A percentile compares a stretch with the other conserved stretches of the same genome.
Conservation (phyloP, 2,888 invertebrate genomes). For the Coleophora flavipennella region DNA sequence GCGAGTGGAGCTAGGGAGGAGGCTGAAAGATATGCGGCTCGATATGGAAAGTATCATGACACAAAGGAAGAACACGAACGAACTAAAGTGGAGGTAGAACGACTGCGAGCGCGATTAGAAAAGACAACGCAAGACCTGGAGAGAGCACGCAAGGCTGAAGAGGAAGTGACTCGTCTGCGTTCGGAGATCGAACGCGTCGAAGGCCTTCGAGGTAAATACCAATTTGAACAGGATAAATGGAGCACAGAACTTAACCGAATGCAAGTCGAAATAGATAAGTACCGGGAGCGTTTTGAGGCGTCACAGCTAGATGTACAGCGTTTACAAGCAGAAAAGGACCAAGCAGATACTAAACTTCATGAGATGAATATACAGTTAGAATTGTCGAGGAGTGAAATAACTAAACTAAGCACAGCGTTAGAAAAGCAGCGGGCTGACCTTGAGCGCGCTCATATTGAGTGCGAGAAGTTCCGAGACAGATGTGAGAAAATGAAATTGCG, state of each 20-base stretch:
- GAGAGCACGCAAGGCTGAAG: constrained; percentile 79
- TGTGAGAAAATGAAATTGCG: constrained; percentile 86
- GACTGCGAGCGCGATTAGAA: constrained; percentile 84
- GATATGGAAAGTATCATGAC: constrained; percentile 84
- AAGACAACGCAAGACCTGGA: constrained; percentile 86
- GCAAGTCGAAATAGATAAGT: constrained; percentile 80
- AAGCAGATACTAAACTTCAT: constrained; percentile 80
- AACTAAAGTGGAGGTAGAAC: constrained; percentile 85
- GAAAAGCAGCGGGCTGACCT: constrained; percentile 86
- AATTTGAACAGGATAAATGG: constrained; percentile 72
- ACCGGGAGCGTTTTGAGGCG: constrained; percentile 82
- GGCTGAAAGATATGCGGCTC: constrained; percentile 79
- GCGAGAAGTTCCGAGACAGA: constrained; percentile 89
- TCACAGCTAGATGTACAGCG: constrained; percentile 83
- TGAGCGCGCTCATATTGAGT: constrained; percentile 89
- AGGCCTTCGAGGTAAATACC: constrained; percentile 76
- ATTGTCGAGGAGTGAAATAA: constrained; percentile 82
- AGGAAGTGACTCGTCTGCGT: constrained; percentile 76
- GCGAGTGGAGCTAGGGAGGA: constrained; percentile 86
- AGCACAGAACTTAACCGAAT: constrained; percentile 80
- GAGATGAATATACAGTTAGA: constrained; percentile 87
- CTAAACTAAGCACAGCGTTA: constrained; percentile 80
- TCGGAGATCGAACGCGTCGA: constrained; percentile 83
- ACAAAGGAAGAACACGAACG: constrained; percentile 84
- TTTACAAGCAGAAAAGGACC: constrained; percentile 74